Base-by-base conservation (phyloP, 1,140 invertebrate genomes). In the Yoshiicerus persimilis region DNA sequence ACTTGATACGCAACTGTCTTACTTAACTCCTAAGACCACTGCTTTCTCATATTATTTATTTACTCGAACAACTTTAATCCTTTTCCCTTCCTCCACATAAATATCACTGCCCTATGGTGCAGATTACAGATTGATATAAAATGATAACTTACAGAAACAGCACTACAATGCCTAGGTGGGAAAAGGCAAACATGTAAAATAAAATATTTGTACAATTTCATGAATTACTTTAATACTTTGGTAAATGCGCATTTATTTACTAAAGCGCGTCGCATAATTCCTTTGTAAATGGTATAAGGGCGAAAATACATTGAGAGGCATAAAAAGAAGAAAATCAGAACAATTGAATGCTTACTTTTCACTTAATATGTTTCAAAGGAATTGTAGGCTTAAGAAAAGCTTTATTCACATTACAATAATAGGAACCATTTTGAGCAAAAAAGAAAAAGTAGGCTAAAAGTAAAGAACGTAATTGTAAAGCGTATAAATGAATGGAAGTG, bases 401-500 rank as follows among this genome's bases (percentile, higher is more conserved):
- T 80, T 80, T 80, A 80, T 80, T 80, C 75, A 36, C 75, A 38
- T 80, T 80, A 32, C 75, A 80, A 80, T 80, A 80, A 80, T 80
- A 80, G 75, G 32, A 5, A 80, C 20, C 32, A 80, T 80, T 80
- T 80, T 20, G 34, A 36, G n/a, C 9, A 80, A 32, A 80, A 80
- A 80, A 34, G 32, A 34, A 32, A 77, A 80, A 80, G 75, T 80
- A 80, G 75, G 34, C 20, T 80, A 38, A 80, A 80, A 80, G 75
- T 80, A 80, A 80, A 80, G 75, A 80, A 38, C 30, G 34, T 80
- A 80, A 80, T 80, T 80, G 75, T 80, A 80, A 80, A 80, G 75
- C 30, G 32, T 80, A 80, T 80, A 80, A 80, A 80, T 80, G 75
- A 80, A 80, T n/a, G 75, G 32, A 36, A 38, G 75, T n/a, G 32